Conservation (phyloP, 2,113 vertebrate genomes). For the Halichoerus grypus region DNA sequence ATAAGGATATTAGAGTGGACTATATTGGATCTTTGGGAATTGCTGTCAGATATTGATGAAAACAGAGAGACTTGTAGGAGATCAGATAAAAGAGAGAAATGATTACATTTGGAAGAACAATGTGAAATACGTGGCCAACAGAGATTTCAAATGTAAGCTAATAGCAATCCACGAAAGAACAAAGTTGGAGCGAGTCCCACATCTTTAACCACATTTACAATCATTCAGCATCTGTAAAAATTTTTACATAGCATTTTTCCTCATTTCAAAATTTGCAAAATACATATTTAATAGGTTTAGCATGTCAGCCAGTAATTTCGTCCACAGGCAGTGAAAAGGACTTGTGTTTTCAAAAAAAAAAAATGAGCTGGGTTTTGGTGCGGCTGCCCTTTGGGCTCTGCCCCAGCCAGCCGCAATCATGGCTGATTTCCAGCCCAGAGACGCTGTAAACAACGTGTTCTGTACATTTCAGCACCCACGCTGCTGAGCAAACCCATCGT, state of each 20-base stretch:
- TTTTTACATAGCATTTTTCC: constrained; percentile 82
- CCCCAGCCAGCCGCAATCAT: not conserved
- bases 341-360: constrained; percentile 25
- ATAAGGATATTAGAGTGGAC: constrained; percentile 88
- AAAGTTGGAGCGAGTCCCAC: constrained; percentile 86
- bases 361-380: not conserved
- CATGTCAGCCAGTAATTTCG: constrained; percentile 70
- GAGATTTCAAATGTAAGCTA: constrained; percentile 88
- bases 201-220: constrained; percentile 83
- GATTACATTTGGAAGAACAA: constrained; percentile 90
- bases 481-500: not conserved
- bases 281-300: constrained; percentile 77
- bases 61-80: constrained; percentile 89
- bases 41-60: constrained; percentile 92
- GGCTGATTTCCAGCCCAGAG: not conserved
- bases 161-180: constrained; percentile 87
- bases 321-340: constrained; percentile 59
- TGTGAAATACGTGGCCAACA: constrained; percentile 87
- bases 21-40: constrained; percentile 91
- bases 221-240: constrained; percentile 85
- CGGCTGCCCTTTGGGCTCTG: not conserved
- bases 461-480: rapidly evolving
- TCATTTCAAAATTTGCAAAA: constrained; percentile 83
- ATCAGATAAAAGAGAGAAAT: constrained; percentile 91
- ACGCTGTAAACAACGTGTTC: not conserved